Evolutionary conservation across 2,797 vertebrate species (phyloP).

Genomic region (Melopsittacus undulatus): DNA sequence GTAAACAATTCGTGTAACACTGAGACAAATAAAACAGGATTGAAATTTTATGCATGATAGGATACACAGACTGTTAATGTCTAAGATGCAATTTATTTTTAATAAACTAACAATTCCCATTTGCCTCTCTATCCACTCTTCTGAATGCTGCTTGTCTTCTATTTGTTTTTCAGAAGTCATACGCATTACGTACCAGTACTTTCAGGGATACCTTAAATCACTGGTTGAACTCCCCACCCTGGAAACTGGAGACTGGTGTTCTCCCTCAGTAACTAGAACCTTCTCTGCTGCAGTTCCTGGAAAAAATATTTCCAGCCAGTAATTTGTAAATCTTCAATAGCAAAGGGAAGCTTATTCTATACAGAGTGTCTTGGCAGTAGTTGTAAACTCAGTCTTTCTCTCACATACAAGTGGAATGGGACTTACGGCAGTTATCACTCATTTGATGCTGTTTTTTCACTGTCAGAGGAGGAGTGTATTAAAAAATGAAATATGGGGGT

Average conservation of each 20-base stretch:
- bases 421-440: not conserved
- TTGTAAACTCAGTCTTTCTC: not conserved
- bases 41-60: conserved; percentile 61
- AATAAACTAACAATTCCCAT: conserved; percentile 56
- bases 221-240: not conserved
- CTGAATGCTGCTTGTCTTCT: not conserved
- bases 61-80: conserved; percentile 33
- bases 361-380: not conserved
- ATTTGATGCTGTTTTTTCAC: not conserved
- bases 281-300: not conserved
- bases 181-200: not conserved
- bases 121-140: conserved; percentile 31
- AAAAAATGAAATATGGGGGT: not conserved
- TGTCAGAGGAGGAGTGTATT: not conserved
- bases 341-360: not conserved
- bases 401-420: fast-evolving
- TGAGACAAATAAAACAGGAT: conserved; percentile 57
- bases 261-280: not conserved
- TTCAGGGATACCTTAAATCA: not conserved
- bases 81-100: conserved; percentile 56
- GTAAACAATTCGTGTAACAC: conserved; percentile 53
- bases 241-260: not conserved
- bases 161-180: conserved; percentile 3
- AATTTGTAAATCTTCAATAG: not conserved
- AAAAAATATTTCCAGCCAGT: not conserved